A percentile compares a stretch with the other conserved stretches of the same genome.
phyloP scores from a whole-genome alignment of 30 jellyfish, hydroid and myxozoan genomes.

The Catostylus mosaicus region DNA sequence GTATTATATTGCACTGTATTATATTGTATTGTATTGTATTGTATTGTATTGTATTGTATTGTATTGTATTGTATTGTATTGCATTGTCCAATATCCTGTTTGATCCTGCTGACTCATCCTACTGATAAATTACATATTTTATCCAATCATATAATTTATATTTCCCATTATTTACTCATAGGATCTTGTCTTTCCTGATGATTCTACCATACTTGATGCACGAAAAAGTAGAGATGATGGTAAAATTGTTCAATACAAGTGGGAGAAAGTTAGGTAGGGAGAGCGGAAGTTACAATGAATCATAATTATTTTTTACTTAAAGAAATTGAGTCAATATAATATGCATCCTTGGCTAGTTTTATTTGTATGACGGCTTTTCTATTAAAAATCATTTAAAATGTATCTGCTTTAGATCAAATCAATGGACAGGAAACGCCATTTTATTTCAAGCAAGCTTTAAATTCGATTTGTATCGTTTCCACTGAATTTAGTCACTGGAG shows the following conservation, averaged over 20 bases:
- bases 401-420: too few species aligned
- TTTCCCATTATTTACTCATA: constrained; percentile 10
- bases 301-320: not conserved
- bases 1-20: not conserved
- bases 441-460: too few species aligned
- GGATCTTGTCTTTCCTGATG: constrained; percentile 97
- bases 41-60: not conserved
- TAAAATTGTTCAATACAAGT: constrained; percentile 65
- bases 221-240: constrained; percentile 87
- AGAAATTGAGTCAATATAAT: too few species aligned
- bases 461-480: too few species aligned
- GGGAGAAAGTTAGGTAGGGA: constrained; percentile 88
- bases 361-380: too few species aligned
- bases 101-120: not conserved
- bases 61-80: not conserved
- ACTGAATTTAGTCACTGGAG: too few species aligned
- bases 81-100: not conserved
- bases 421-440: too few species aligned
- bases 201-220: constrained; percentile 95
- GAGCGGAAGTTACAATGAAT: too few species aligned
- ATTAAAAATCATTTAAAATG: too few species aligned
- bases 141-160: too few species aligned
- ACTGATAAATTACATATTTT: not conserved
- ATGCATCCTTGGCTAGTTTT: too few species aligned
- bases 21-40: not conserved